Percentiles rank a stretch among this genome's conserved stretches.
phyloP scores from a whole-genome alignment of 53 echinoderm and acorn worm genomes.

The Arbacia lixula region DNA sequence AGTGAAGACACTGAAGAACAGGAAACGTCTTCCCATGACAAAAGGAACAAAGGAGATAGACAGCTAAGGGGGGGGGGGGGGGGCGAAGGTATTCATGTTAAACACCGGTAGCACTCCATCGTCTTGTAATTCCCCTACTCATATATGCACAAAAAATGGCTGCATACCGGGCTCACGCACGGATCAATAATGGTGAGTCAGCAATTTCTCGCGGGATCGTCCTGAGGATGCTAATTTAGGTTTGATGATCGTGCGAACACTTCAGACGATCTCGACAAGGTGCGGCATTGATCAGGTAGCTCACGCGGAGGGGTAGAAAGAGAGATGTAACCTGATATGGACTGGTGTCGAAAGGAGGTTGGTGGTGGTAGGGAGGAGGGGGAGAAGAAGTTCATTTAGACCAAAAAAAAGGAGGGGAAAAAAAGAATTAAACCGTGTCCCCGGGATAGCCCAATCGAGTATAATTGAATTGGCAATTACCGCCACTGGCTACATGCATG shows the following conservation, averaged over 20 bases:
- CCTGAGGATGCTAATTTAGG: constrained; percentile 41
- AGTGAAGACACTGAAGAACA: too few relatives aligned
- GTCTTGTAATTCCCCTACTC: constrained; percentile 45
- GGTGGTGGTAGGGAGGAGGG: not conserved
- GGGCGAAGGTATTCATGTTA: constrained; percentile 4
- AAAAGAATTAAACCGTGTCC: too few relatives aligned
- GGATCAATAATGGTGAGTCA: constrained; percentile 42
- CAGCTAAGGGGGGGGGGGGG: not conserved
- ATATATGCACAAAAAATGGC: constrained; percentile 51
- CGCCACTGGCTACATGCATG: too few relatives aligned
- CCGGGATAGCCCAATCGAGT: too few relatives aligned
- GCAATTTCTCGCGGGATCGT: constrained; percentile 45
- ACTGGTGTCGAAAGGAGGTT: not conserved
- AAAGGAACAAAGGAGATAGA: too few relatives aligned
- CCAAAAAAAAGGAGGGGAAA: not conserved
- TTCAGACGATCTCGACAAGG: constrained; percentile 40
- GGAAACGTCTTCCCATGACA: too few relatives aligned
- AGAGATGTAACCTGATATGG: constrained; percentile 8
- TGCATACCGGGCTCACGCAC: constrained; percentile 36
- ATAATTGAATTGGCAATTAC: too few relatives aligned
- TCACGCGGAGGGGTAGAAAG: not conserved
- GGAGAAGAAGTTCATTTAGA: not conserved
- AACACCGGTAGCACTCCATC: constrained; percentile 21
- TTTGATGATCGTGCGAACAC: constrained; percentile 54
- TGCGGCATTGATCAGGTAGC: constrained; percentile 18